Conservation (phyloP, 2,888 invertebrate species). For the Ichneumoninae sp. region DNA sequence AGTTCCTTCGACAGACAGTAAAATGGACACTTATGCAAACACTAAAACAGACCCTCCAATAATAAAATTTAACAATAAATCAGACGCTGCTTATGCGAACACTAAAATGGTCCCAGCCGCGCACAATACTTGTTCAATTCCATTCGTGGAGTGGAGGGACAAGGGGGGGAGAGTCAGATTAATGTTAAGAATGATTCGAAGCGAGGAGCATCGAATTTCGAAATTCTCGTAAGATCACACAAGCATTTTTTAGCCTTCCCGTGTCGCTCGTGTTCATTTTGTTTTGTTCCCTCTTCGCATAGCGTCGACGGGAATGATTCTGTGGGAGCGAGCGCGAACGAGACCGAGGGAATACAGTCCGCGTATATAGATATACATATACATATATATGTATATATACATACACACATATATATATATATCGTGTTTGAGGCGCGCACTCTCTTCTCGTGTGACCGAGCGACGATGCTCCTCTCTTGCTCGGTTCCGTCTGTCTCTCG, state of each 20-base stretch:
- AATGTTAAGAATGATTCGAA: slow-evolving; percentile 50
- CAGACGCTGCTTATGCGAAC: no score
- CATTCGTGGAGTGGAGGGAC: neutral
- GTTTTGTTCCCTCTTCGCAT: neutral
- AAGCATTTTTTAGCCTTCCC: slow-evolving; percentile 53
- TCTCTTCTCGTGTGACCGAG: slow-evolving; percentile 61
- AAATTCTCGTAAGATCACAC: slow-evolving; percentile 56
- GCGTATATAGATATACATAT: neutral
- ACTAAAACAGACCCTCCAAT: no score
- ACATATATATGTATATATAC: neutral
- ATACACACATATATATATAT: neutral
- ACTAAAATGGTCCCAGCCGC: no score
- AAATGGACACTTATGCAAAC: no score
- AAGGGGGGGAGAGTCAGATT: slow-evolving; percentile 38
- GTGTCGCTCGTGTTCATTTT: slow-evolving; percentile 23
- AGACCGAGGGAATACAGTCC: slow-evolving; percentile 40
- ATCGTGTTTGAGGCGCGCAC: slow-evolving; percentile 25
- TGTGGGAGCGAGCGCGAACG: slow-evolving; percentile 34
- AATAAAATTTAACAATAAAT: no score
- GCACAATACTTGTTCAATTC: no score
- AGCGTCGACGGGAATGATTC: slow-evolving; percentile 30
- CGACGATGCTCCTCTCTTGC: slow-evolving; percentile 45
- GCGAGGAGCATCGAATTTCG: slow-evolving; percentile 57
- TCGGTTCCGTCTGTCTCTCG: slow-evolving; percentile 40
- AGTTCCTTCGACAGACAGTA: no score